Percentiles rank a stretch among this genome's conserved stretches.
Evolutionary conservation across 2,888 invertebrate species (phyloP).

Genomic region (Seira sanloemensis): DNA sequence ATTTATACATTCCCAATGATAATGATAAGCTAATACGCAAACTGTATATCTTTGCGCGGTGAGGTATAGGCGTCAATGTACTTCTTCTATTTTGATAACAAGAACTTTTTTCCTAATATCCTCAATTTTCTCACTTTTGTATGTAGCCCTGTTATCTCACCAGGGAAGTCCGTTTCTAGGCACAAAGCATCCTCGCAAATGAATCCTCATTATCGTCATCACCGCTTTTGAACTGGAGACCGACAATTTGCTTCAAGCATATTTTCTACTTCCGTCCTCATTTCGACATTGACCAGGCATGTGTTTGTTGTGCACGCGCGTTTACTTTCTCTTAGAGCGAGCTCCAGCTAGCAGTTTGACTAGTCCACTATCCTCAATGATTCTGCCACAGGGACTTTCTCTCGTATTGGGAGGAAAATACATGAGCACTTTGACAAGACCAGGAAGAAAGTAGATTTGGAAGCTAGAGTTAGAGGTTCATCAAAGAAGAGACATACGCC

Average conservation of each 20-base stretch:
- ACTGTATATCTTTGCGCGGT: not conserved
- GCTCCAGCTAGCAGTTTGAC: not conserved
- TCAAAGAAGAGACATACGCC: constrained; percentile 3
- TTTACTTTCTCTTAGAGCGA: no score
- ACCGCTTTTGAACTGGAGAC: constrained; percentile 23
- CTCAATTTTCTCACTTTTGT: not conserved
- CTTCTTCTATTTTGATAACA: no score
- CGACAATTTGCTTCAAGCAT: constrained; percentile 32
- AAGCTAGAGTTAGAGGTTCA: constrained; percentile 2
- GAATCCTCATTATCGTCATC: constrained; percentile 48
- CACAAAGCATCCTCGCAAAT: constrained; percentile 24
- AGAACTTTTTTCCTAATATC: not conserved
- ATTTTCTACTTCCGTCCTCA: constrained; percentile 13
- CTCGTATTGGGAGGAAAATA: not conserved
- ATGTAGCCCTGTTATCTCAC: no score
- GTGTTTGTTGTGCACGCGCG: not conserved
- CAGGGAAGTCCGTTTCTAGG: not conserved
- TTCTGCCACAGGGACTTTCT: constrained; percentile 12
- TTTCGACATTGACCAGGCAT: not conserved
- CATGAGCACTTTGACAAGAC: not conserved
- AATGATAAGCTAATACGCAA: no score
- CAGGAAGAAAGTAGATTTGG: constrained; percentile 4
- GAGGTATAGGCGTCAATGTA: not conserved
- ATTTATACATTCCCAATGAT: not conserved
- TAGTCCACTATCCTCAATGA: not conserved